Percentiles rank a stretch among this genome's conserved stretches.
These are phyloP conservation scores for Nothocercus julius DNA, from an alignment of 2,113 vertebrate genomes.

Conservation along the genomic window DNA sequence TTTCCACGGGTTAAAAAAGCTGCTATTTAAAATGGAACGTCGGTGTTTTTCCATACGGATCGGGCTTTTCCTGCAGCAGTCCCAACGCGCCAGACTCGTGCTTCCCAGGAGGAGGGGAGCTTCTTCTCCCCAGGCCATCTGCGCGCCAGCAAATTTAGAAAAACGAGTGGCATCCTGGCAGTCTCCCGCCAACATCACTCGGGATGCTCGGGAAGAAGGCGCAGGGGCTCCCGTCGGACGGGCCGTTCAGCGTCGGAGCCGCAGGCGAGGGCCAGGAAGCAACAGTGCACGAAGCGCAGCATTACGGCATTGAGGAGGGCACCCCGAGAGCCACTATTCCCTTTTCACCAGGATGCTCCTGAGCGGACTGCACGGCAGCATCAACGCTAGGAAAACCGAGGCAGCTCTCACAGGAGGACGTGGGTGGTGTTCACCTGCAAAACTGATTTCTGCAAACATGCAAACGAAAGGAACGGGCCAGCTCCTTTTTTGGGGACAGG, in stretches of 20 bases:
- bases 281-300: too few relatives aligned
- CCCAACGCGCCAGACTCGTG: conserved; percentile 4
- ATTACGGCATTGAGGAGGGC: background rate
- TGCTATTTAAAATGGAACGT: background rate
- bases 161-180: conserved; percentile 48
- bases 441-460: conserved; percentile 8
- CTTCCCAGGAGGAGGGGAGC: conserved; percentile 21
- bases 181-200: background rate
- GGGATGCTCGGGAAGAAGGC: background rate
- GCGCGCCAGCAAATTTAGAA: conserved; percentile 43
- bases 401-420: background rate
- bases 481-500: background rate
- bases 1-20: background rate
- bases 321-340: background rate
- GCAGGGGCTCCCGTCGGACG: background rate
- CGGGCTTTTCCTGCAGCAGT: background rate
- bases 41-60: background rate
- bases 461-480: background rate
- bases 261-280: background rate
- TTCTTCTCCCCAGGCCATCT: conserved; percentile 29
- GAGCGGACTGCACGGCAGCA: background rate
- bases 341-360: background rate
- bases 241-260: conserved; percentile 17
- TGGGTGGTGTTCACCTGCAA: background rate
- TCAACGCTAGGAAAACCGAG: background rate